phyloP scores from a whole-genome alignment of 2,888 invertebrate species.

The Rhamnusium bicolor region DNA sequence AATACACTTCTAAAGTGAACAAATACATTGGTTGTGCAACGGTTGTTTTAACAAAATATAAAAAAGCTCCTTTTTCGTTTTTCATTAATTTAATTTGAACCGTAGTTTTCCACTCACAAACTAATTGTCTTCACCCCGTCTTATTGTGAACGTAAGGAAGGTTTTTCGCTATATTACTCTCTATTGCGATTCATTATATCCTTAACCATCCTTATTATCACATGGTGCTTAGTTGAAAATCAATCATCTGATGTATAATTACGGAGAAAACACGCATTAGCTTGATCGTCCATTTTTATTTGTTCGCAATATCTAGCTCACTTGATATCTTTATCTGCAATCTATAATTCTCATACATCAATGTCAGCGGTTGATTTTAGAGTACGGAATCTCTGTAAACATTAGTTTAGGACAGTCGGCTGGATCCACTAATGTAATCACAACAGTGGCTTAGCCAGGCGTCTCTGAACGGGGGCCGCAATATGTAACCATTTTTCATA shows the following conservation, averaged over 20 bases:
- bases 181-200: not conserved
- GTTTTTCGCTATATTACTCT: too few species aligned
- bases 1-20: too few species aligned
- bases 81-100: too few species aligned
- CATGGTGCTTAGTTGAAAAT: not conserved
- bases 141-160: too few species aligned
- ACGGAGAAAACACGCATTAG: not conserved
- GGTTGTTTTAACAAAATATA: too few species aligned
- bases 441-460: not conserved
- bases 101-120: too few species aligned
- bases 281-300: not conserved
- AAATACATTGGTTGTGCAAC: too few species aligned
- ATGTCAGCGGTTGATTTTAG: conserved; percentile 14
- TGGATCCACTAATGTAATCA: conserved; percentile 3
- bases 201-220: not conserved
- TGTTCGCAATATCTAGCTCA: not conserved
- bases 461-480: not conserved
- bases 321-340: conserved; percentile 12
- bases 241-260: not conserved
- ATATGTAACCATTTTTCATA: not conserved
- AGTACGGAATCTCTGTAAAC: not conserved
- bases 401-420: conserved; percentile 9
- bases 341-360: conserved; percentile 16
- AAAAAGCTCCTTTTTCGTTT: too few species aligned
- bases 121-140: too few species aligned